Percentiles rank a stretch among this genome's conserved stretches.
Conservation (phyloP, 2,797 vertebrate species). For the Bradypodion pumilum region DNA sequence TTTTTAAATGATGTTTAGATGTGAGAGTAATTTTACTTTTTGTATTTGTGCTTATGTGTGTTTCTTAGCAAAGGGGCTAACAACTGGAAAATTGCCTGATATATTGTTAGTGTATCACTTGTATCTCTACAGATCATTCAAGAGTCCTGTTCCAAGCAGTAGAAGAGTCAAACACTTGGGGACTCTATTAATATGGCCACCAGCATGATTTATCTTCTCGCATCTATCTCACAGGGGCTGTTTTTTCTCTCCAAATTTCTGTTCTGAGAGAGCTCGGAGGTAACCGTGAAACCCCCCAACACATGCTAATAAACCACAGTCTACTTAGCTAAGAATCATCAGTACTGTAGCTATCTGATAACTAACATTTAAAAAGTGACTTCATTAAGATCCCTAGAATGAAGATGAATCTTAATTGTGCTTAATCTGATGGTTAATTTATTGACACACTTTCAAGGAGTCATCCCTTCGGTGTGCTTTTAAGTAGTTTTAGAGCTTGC, state of each 20-base stretch:
- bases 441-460: constrained; percentile 57
- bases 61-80: neutral
- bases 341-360: constrained; percentile 47
- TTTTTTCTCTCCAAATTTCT: constrained; percentile 65
- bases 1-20: too few relatives aligned
- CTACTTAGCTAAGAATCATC: constrained; percentile 48
- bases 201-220: neutral
- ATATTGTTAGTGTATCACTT: too few relatives aligned
- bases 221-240: constrained; percentile 21
- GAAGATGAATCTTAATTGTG: constrained; percentile 57
- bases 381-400: constrained; percentile 68
- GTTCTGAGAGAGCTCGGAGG: constrained; percentile 59
- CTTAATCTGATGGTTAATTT: constrained; percentile 65
- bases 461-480: constrained; percentile 53
- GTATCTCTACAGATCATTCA: too few relatives aligned
- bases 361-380: constrained; percentile 51
- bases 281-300: constrained; percentile 64
- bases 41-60: neutral
- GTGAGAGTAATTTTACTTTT: too few relatives aligned
- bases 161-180: constrained; percentile 22
- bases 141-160: too few relatives aligned
- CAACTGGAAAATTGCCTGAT: neutral
- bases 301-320: constrained; percentile 62
- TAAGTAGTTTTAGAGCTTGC: constrained; percentile 61
- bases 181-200: constrained; percentile 24